Base-by-base conservation (phyloP, 2,888 invertebrate species). In the Acrocyrtus sp. region DNA sequence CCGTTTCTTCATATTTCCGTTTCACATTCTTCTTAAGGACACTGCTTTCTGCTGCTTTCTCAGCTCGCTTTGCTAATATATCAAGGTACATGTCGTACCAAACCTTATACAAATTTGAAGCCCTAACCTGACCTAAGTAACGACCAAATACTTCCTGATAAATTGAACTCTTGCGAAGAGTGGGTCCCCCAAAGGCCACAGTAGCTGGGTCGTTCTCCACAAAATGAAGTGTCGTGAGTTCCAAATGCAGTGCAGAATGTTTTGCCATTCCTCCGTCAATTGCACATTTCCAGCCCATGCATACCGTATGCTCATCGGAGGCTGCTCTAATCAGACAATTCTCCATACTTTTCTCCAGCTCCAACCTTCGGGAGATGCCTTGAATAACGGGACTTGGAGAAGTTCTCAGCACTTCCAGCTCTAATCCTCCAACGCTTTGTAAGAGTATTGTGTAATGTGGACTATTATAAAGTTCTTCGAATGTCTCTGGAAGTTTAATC, bases 401-500 rank as follows among this genome's bases (percentile, higher is more conserved):
- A 0, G 26, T 60, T 34, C 43, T 24, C 5, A 74, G 50, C 17
- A 74, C 21, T n/a, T 57, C 53, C 19, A 48, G 6, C 39, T 74
- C 74, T 1, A 70, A 27, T 12, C 54, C 74, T 45, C 74, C 74
- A 0, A 74, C 12, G 3, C 45, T 70, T 6, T 70, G 39, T 0
- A 74, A 34, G 1, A 61, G 41, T 2, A 74, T 56, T 8, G 15
- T 8, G 27, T 66, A 66, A 5, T 65, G 21, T 2, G 53, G 39
- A n/a, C 34, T 57, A 4, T 6, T 15, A 19, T 66, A 22, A 12
- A 75, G 48, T 19, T 70, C 61, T 43, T 61, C 21, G 41, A 56
- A 62, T 21, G 57, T 62, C 2, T 34, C 41, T 3, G 75, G 75
- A 27, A 70, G 17, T 0, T 10, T 12, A n/a, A n/a, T 26, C 12